Evolutionary conservation across 2,113 vertebrate species (phyloP), one percentile per base, ranked within the genome.

Genomic region (Oreochromis spilurus): DNA sequence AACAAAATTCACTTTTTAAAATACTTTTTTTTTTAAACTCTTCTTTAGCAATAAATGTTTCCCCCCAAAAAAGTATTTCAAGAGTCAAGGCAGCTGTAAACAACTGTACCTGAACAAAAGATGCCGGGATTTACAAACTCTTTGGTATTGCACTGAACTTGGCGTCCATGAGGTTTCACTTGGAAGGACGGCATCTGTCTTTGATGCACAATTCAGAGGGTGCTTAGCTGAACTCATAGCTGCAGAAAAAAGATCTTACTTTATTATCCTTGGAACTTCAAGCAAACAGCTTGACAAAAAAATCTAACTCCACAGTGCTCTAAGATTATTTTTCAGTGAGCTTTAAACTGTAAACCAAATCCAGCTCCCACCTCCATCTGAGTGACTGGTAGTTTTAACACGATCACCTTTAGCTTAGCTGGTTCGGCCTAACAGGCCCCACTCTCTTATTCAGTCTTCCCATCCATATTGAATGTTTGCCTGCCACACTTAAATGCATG

Each of bases 1-100:
- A 53, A 70, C 52, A 84, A 53, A 84, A 85, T 40, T 79, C 2
- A 50, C 79, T 89, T 60, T 81, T 40, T 34, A 19, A 19, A 62
- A 43, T 34, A 36, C 8, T 17, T 65, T n/a, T 54, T 62, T 34
- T 16, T 4, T 19, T 62, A 36, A 62, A 36, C 31, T 62, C 31
- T 62, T 62, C 24, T 19, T 48, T 77, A 77, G 70, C 43, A 26
- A 45, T 17, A 45, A 67, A 40, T 21, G 7, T 24, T 14, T 6
- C 21, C 67, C 48, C 34, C 38, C n/a, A 0, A 5, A 29, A 75
- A 3, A 16, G 9, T 50, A 31, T 75, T 50, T 75, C 43, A 50
- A 48, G 43, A 77, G 16, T 50, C 26, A 75, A 48, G 67, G 26
- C 19, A 24, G 43, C 45, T 50, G 43, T 50, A 31, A 50, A 50